Evolutionary conservation across 2,888 invertebrate genomes (phyloP), one percentile per base, ranked within the genome.

Genomic region (Melanchra persicariae): DNA sequence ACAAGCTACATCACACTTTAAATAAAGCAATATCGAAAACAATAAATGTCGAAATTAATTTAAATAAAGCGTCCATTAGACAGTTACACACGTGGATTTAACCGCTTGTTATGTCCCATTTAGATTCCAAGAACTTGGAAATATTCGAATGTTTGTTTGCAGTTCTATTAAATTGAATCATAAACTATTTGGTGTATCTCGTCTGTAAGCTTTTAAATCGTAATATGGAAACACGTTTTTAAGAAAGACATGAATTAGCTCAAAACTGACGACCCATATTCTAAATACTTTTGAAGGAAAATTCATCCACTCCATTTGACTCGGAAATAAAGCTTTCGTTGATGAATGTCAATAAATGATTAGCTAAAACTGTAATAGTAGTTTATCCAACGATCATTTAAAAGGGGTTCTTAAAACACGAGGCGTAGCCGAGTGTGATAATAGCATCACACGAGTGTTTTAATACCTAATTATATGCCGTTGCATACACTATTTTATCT

Each of bases 171-270:
- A 66, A 45, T 40, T n/a, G 30, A 52, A 40, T 24, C n/a, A 17
- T 51, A 54, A 64, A 51, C 51, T 55, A 72, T 66, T 77, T 49
- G 43, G 6, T 49, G 40, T 65, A 1, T 59, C 8, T 65, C 0
- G 7, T 34, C n/a, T 45, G 10, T 37, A 60, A 55, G 30, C 24
- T 61, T 58, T 49, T 77, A 61, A 7, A 12, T 12, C 15, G 15
- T 24, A 73, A 79, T 63, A 43, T 3, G 15, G 24, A 63, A 63
- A 47, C 51, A 52, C 5, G 30, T n/a, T 37, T 59, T 76, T 64
- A 67, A 5, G 10, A 34, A 24, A 22, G 5, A n/a, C n/a, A 40
- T 26, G 49, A 45, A n/a, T 26, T 22, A 1, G 30, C 9, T 54
- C 37, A 37, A 9, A 3, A 37, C 37, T 37, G 37, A n/a, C n/a